These are phyloP conservation scores for Cyanistes caeruleus DNA, from an alignment of 2,113 vertebrate genomes.

Conservation along the genomic window DNA sequence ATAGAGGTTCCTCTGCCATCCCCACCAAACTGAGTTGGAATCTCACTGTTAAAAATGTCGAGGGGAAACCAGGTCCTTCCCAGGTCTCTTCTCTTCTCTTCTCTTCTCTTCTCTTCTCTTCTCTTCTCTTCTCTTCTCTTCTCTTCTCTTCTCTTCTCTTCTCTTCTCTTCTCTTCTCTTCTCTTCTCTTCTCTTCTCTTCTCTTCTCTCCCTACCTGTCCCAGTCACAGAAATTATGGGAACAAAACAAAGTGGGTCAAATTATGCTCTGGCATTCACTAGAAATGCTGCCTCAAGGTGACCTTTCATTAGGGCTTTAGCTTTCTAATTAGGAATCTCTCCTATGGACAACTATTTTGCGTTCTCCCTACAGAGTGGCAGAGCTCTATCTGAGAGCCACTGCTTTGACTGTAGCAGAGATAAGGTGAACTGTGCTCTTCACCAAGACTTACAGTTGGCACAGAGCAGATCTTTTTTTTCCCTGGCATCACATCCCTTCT, in stretches of 20 bases:
- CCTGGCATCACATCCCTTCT: not conserved
- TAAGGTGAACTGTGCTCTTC: not conserved
- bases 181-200: not conserved
- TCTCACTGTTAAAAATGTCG: slow-evolving; percentile 24
- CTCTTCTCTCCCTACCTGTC: not conserved
- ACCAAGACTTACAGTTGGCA: not conserved
- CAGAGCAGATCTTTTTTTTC: not conserved
- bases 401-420: not conserved
- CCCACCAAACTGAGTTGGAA: not conserved
- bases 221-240: not conserved
- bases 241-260: not conserved
- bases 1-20: not conserved
- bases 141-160: not conserved
- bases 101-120: no score
- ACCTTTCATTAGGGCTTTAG: not conserved
- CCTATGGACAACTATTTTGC: not conserved
- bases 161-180: not conserved
- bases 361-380: not conserved
- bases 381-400: not conserved
- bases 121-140: no score
- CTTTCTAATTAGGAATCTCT: not conserved
- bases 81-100: no score
- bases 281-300: not conserved
- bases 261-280: not conserved
- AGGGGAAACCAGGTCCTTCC: not conserved